Evolutionary conservation across 2,888 invertebrate genomes (phyloP), one percentile per base, ranked within the genome.

Genomic region (Anaspis maculata): DNA sequence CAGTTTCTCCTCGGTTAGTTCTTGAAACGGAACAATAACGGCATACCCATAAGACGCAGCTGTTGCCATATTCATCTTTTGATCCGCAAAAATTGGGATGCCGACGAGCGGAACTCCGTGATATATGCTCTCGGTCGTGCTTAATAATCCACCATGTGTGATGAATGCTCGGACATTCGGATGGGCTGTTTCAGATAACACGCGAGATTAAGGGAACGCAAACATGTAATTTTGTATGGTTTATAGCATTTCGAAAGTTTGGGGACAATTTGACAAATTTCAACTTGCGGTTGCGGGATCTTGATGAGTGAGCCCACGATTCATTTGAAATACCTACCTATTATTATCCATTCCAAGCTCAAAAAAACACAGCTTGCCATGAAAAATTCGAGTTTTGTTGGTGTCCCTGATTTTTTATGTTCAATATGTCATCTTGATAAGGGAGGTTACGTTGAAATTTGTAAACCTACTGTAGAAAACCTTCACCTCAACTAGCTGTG

Each of bases 31-130:
- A 0, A 71, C 45, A 2, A 45, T 52, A 2, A 62, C 37, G 1
- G 62, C 71, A 46, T 60, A 66, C 2, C 70, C 72, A 27, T 53
- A 50, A 2, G 47, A 41, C 29, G 59, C 63, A 4, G 69, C 68
- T 2, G 59, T 58, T 3, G 52, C 61, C 58, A 70, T 66, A 37
- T 52, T 52, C 30, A 41, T 40, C 14, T 41, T 42, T 23, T 52
- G 50, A 29, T 52, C 50, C 2, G 42, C 48, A 32, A 35, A 49
- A 25, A 49, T 38, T 6, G 52, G 52, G 14, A 51, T 46, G 9
- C 42, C 41, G 3, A 52, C 19, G 14, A 43, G 28, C 5, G 50
- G 52, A 14, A 49, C 41, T 11, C 48, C 52, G 33, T 42, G 37
- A 28, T 49, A 35, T 5, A 51, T 25, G 12, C 47, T 39, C 42